A percentile compares a stretch with the other conserved stretches of the same genome.
Conservation (phyloP, 2,113 vertebrate genomes). For the Ornithorhynchus anatinus region DNA sequence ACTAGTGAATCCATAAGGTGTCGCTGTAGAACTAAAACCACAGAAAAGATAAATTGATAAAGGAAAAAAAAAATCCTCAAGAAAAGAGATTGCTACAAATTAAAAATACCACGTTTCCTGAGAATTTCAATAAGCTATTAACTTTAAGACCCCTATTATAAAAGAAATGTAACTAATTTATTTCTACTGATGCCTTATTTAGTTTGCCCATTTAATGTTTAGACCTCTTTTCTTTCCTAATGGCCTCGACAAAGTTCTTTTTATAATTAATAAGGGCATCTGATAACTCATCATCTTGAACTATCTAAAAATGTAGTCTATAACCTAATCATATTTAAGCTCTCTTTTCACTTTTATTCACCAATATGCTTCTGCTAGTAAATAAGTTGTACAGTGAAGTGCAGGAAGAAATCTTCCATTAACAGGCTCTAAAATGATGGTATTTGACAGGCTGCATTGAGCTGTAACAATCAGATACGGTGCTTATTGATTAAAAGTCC, state of each 20-base stretch:
- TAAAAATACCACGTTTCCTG: background rate
- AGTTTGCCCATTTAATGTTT: constrained; percentile 7
- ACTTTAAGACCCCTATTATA: constrained; percentile 19
- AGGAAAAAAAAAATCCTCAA: background rate
- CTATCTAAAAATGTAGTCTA: background rate
- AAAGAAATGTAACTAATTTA: background rate
- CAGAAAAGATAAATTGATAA: constrained; percentile 1
- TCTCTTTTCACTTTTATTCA: background rate
- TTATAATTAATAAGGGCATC: background rate
- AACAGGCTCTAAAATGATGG: background rate
- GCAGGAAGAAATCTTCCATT: background rate
- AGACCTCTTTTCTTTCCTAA: background rate
- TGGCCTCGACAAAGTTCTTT: background rate
- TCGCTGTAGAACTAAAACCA: constrained; percentile 29
- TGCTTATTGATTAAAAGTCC: background rate
- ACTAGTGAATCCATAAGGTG: constrained; percentile 35
- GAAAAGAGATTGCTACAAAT: background rate
- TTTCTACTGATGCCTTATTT: background rate
- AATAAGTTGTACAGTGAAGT: background rate
- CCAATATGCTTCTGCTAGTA: background rate
- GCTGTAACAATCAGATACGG: background rate
- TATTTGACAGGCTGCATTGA: background rate
- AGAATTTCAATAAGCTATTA: background rate
- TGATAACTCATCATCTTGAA: background rate
- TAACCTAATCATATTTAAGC: background rate